Evolutionary conservation across 2,113 vertebrate species (phyloP), one percentile per base, ranked within the genome.

Genomic region (Aphyosemion australe): DNA sequence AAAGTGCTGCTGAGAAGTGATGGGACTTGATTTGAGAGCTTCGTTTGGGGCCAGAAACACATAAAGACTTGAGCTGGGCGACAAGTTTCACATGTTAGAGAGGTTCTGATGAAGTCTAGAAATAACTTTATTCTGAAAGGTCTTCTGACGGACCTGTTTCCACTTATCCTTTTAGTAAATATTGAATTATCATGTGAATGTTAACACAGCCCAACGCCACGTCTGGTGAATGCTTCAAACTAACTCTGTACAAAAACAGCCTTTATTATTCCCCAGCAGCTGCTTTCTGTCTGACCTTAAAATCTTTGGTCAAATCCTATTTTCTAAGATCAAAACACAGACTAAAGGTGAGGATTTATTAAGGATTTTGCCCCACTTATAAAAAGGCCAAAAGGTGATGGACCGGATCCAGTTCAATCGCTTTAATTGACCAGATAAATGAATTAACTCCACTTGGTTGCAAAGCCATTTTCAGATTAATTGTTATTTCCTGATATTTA

Each of bases 1-100:
- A 82, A 76, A 87, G 70, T 71, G 71, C 51, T 31, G 78, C 74
- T 2, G 61, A 59, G 69, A 77, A 34, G 62, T 65, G 72, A 77
- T 12, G 63, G 71, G 76, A 67, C 66, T 68, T n/a, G 54, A 78
- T 79, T 48, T 63, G 53, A 43, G 68, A 64, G 74, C 26, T 37
- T 68, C 46, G 41, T 61, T 72, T 66, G 66, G 5, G 65, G 62
- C 32, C 57, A 5, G 61, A 9, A 45, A 45, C 43, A 6, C 13
- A 8, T 32, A 62, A 78, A 65, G 65, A 67, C 54, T 37, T 26
- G 49, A 74, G 51, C 54, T 7, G 56, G 26, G 13, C 21, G 37
- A 41, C 21, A 1, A 50, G 19, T 57, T 64, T 58, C 47, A 71
- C 66, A 49, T 8, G n/a, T 47, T 60, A 13, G 12, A 20, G 9